phyloP scores from a whole-genome alignment of 2,888 invertebrate genomes.

The Monochamus alternatus region DNA sequence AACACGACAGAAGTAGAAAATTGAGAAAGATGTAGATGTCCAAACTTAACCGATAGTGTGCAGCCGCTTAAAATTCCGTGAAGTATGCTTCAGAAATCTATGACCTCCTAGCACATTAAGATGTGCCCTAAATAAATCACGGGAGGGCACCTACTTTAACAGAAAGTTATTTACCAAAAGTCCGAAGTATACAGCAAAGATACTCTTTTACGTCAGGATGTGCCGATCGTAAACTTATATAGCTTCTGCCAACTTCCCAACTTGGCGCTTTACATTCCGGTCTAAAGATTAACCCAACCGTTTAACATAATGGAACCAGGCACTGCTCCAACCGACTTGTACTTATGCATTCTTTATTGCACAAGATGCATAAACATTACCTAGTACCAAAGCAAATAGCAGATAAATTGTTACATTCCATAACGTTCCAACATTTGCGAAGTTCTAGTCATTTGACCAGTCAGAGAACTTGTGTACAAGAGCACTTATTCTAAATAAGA shows the following conservation, averaged over 20 bases:
- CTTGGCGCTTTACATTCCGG: constrained; percentile 4
- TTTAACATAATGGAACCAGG: constrained; percentile 6
- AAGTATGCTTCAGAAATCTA: background rate
- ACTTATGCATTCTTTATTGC: too few relatives aligned
- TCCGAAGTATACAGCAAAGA: background rate
- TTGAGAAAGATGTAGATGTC: background rate
- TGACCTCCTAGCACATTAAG: background rate
- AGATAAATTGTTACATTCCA: too few relatives aligned
- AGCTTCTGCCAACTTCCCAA: background rate
- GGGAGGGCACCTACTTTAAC: background rate
- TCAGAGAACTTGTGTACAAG: too few relatives aligned
- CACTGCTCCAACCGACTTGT: background rate
- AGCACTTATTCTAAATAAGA: too few relatives aligned
- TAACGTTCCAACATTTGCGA: too few relatives aligned
- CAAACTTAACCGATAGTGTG: background rate
- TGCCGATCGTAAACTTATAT: constrained; percentile 6
- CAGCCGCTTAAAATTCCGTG: background rate
- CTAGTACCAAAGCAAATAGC: too few relatives aligned
- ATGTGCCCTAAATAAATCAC: background rate
- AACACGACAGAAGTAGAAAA: too few relatives aligned
- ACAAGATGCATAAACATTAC: too few relatives aligned
- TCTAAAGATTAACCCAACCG: background rate
- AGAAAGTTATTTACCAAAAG: constrained; percentile 7
- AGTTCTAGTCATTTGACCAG: too few relatives aligned
- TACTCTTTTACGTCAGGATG: constrained; percentile 7